These are phyloP conservation scores for Eubasilissa regina DNA, from an alignment of 1,140 invertebrate species.

Conservation along the genomic window DNA sequence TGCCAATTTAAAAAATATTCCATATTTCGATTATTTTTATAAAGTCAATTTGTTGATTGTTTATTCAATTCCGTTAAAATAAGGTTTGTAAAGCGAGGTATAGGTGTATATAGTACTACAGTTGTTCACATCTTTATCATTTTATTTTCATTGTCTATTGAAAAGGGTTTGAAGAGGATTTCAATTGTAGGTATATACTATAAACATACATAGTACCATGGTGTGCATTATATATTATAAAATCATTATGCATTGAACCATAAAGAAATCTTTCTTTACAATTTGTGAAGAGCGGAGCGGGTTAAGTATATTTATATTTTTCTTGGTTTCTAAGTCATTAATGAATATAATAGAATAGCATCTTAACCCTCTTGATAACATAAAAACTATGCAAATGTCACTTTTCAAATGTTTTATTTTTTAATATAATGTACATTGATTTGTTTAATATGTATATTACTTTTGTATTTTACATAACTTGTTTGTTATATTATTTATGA, in stretches of 20 bases:
- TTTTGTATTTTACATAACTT: too few relatives aligned
- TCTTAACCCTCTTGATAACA: conserved; percentile 15
- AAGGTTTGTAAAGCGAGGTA: too few relatives aligned
- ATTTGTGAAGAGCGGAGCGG: conserved; percentile 16
- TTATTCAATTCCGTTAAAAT: too few relatives aligned
- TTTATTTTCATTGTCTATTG: background rate
- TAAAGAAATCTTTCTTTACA: conserved; percentile 8
- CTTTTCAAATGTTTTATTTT: too few relatives aligned
- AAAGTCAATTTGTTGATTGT: too few relatives aligned
- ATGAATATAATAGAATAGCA: conserved; percentile 1
- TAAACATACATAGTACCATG: background rate
- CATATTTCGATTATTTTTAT: too few relatives aligned
- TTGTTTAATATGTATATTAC: too few relatives aligned
- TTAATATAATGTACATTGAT: too few relatives aligned
- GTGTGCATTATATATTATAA: conserved; percentile 24
- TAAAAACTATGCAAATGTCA: background rate
- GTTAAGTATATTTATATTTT: conserved; percentile 13
- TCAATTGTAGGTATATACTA: too few relatives aligned
- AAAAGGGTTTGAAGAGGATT: background rate
- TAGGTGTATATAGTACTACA: too few relatives aligned
- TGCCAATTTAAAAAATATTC: too few relatives aligned
- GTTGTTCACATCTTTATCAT: too few relatives aligned
- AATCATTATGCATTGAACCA: conserved; percentile 33
- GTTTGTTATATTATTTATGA: background rate
- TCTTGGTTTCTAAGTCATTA: conserved; percentile 25